These are phyloP conservation scores for Catonia carolina DNA, from an alignment of 2,888 invertebrate species.

Conservation along the genomic window DNA sequence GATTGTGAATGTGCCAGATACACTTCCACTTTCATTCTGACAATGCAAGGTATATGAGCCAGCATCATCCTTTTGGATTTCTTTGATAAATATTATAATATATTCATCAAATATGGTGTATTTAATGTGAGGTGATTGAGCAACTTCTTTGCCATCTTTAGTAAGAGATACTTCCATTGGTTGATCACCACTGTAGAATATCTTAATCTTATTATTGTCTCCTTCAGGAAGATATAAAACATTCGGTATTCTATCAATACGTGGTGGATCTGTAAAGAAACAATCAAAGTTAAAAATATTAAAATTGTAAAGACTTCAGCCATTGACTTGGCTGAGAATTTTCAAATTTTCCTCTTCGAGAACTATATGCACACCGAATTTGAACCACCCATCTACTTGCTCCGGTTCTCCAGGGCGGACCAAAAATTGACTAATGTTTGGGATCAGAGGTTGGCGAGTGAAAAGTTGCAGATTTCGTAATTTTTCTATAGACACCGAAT, in stretches of 20 bases:
- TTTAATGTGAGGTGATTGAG: slow-evolving; percentile 72
- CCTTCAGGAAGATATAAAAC: slow-evolving; percentile 86
- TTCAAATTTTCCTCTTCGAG: no score
- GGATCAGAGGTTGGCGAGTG: no score
- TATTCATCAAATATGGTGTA: slow-evolving; percentile 96
- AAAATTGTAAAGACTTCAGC: no score
- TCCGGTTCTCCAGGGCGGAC: no score
- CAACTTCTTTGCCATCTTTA: slow-evolving; percentile 71
- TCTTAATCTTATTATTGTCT: slow-evolving; percentile 96
- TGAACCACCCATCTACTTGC: no score
- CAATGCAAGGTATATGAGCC: slow-evolving; percentile 82
- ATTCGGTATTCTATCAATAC: slow-evolving; percentile 83
- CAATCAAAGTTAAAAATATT: slow-evolving; percentile 19
- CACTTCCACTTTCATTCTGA: slow-evolving; percentile 85
- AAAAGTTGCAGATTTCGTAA: no score
- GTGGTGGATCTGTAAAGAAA: slow-evolving; percentile 66
- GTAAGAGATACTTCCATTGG: slow-evolving; percentile 83
- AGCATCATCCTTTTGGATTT: slow-evolving; percentile 81
- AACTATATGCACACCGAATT: no score
- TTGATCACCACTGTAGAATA: slow-evolving; percentile 93
- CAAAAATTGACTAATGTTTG: no score
- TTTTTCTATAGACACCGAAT: no score
- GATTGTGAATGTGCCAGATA: slow-evolving; percentile 73
- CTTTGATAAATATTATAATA: slow-evolving; percentile 90
- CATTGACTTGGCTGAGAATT: no score